Evolutionary conservation across 2,888 invertebrate species (phyloP).

Genomic region (Nephrocerus scutellatus): DNA sequence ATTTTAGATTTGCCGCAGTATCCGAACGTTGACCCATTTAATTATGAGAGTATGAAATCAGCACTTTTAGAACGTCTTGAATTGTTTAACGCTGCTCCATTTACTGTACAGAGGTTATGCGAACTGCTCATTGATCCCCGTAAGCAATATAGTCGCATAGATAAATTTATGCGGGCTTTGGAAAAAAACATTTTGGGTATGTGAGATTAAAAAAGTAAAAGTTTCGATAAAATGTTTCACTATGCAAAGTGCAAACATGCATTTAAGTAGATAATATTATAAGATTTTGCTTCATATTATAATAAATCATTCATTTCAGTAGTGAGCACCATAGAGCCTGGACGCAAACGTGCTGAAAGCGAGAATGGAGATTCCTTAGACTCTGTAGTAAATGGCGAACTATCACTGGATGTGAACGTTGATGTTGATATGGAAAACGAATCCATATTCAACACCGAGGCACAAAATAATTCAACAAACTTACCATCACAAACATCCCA

Average conservation of each 20-base stretch:
- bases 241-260: no score
- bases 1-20: constrained; percentile 71
- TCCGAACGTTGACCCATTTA: constrained; percentile 86
- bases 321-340: constrained; percentile 68
- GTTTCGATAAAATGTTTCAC: no score
- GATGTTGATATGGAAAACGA: constrained; percentile 55
- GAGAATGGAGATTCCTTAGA: constrained; percentile 60
- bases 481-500: no score
- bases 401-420: constrained; percentile 52
- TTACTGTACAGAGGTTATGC: constrained; percentile 92
- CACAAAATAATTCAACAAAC: constrained; percentile 42
- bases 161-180: constrained; percentile 93
- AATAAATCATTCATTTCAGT: constrained; percentile 52
- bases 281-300: no score
- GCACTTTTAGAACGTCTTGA: constrained; percentile 75
- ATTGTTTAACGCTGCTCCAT: constrained; percentile 82
- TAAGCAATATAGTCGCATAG: constrained; percentile 90
- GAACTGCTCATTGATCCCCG: constrained; percentile 86
- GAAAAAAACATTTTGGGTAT: constrained; percentile 80
- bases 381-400: constrained; percentile 49
- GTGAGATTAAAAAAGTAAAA: no score
- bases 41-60: constrained; percentile 82
- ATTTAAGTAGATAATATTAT: no score
- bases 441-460: constrained; percentile 37
- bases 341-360: constrained; percentile 55